phyloP scores from a whole-genome alignment of 2,113 vertebrate genomes.

The Pteropus alecto region DNA sequence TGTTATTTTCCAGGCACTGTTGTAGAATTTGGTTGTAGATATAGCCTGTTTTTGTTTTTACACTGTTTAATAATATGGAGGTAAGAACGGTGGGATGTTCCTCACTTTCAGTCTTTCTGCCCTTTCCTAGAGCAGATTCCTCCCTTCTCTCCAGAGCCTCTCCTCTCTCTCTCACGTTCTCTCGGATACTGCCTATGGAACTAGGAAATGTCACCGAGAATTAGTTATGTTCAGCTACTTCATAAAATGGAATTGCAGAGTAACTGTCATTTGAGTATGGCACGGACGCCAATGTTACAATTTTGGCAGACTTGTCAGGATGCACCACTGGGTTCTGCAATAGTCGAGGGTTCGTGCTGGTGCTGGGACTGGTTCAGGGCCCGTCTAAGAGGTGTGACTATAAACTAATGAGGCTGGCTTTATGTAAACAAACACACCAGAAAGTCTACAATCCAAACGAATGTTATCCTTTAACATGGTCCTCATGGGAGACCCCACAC shows the following conservation, averaged over 20 bases:
- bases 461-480: constrained; percentile 48
- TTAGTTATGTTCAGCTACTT: not conserved
- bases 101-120: not conserved
- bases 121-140: not conserved
- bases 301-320: not conserved
- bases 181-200: not conserved
- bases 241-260: not conserved
- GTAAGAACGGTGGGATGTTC: not conserved
- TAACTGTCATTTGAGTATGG: not conserved
- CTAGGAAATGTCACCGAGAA: not conserved
- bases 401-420: constrained; percentile 71
- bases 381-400: constrained; percentile 66
- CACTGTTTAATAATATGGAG: not conserved
- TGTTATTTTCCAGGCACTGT: not conserved
- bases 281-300: not conserved
- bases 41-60: not conserved
- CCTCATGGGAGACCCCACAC: constrained; percentile 62
- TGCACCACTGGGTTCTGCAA: not conserved
- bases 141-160: not conserved
- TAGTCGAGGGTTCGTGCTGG: not conserved
- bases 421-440: constrained; percentile 68
- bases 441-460: constrained; percentile 51
- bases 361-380: constrained; percentile 32
- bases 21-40: not conserved
- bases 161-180: not conserved